Base-by-base conservation (phyloP, 2,113 vertebrate genomes). In the Psilopsiagon aurifrons region DNA sequence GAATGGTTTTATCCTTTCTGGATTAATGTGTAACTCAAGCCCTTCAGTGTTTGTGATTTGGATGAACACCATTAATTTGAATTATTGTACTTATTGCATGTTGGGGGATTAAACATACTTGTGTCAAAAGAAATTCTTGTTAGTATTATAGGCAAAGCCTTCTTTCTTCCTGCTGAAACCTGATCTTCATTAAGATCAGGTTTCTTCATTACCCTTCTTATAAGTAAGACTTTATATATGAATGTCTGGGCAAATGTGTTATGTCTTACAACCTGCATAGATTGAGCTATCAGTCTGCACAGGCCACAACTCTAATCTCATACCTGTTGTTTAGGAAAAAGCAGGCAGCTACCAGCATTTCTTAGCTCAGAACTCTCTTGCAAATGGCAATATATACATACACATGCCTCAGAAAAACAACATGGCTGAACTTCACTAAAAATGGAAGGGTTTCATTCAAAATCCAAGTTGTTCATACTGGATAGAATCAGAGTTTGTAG, bases 1-100 rank as follows among this genome's bases (percentile, higher is more conserved):
- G 66, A 81, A 2, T 31, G 9, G 17, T 49, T 94, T 93, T 77
- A 76, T 47, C 66, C 79, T 79, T 83, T 95, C 66, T 85, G 70
- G 46, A 83, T 90, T 60, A 96, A 97, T 43, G 44, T 64, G 82
- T 76, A 97, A 96, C 60, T 91, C 75, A 90, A 93, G 70, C n/a
- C 55, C 93, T 90, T 85, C 66, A 84, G 68, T 73, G 71, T 83
- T 93, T 88, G 62, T 49, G 74, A 90, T 97, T 92, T 92, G 68
- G 66, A 70, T 90, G 78, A 93, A 88, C 79, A 94, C 39, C 76
- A 88, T 89, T 63, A 80, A 86, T 90, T 46, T 90, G 71, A 89
- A 89, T 76, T 60, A 91, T 39, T 93, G 18, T 62, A 69, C 33
- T 74, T 81, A 63, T 44, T 84, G 82, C n/a, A 11, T 27, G 28